Conservation (phyloP, 2,113 vertebrate genomes). For the Marmota monax region DNA sequence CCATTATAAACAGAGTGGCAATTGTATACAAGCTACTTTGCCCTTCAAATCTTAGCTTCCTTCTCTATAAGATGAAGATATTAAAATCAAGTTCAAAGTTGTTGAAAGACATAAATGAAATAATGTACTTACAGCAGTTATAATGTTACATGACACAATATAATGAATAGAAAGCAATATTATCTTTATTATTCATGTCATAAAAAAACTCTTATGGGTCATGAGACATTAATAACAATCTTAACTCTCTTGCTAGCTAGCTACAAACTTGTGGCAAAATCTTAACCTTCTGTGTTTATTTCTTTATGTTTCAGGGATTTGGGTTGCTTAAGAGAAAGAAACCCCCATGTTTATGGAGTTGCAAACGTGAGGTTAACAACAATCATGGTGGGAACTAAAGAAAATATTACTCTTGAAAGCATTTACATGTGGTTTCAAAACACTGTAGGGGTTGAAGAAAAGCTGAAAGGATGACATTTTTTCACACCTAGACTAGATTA, state of each 20-base stretch:
- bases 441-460: neutral
- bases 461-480: neutral
- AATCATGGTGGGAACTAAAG: neutral
- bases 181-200: neutral
- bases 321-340: neutral
- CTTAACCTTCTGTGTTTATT: neutral
- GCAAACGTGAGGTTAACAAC: neutral
- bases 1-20: neutral
- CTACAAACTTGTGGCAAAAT: neutral
- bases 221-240: neutral
- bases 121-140: neutral
- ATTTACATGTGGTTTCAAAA: neutral
- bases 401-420: neutral
- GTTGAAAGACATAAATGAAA: neutral
- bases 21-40: neutral
- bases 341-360: neutral
- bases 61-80: neutral
- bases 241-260: neutral
- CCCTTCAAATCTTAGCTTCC: neutral
- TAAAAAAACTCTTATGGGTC: neutral
- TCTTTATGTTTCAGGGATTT: neutral
- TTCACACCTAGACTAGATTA: neutral
- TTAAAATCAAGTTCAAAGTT: neutral
- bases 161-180: neutral
- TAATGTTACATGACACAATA: neutral